Percentiles rank a stretch among this genome's conserved stretches.
Conservation (phyloP, 2,113 vertebrate genomes). For the Leuciscus idus region DNA sequence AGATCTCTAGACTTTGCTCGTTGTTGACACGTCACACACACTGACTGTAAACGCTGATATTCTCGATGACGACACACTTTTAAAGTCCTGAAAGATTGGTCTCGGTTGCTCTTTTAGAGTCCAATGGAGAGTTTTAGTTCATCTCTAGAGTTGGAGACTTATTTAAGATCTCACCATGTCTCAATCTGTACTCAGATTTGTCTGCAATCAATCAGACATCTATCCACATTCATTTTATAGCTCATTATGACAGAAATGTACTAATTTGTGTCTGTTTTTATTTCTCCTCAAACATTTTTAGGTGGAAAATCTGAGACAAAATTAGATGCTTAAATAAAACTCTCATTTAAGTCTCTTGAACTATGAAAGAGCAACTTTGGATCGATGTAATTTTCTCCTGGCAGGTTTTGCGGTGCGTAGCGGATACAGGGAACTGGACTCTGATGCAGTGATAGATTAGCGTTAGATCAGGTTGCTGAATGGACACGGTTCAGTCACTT, state of each 20-base stretch:
- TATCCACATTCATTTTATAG: neutral
- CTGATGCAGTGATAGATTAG: constrained; percentile 8
- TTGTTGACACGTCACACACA: constrained; percentile 26
- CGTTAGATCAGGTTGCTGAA: neutral
- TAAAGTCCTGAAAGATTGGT: neutral
- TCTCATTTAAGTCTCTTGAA: neutral
- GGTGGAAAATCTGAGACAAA: neutral
- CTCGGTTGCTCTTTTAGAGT: neutral
- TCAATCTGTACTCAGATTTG: neutral
- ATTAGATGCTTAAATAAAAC: neutral
- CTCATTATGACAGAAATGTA: neutral
- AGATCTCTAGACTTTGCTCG: constrained; percentile 10
- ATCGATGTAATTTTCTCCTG: neutral
- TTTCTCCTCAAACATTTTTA: neutral
- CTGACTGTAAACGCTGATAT: neutral
- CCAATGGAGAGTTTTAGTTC: neutral
- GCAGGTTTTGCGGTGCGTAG: neutral
- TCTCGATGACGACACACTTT: neutral
- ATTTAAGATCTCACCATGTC: neutral
- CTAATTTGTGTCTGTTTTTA: neutral
- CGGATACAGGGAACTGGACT: constrained; percentile 1
- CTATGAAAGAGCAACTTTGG: neutral
- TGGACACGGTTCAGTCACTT: neutral
- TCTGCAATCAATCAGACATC: neutral
- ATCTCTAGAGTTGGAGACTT: neutral